Base-by-base conservation (phyloP, 2,888 invertebrate genomes). In the Drosophila seclusa region DNA sequence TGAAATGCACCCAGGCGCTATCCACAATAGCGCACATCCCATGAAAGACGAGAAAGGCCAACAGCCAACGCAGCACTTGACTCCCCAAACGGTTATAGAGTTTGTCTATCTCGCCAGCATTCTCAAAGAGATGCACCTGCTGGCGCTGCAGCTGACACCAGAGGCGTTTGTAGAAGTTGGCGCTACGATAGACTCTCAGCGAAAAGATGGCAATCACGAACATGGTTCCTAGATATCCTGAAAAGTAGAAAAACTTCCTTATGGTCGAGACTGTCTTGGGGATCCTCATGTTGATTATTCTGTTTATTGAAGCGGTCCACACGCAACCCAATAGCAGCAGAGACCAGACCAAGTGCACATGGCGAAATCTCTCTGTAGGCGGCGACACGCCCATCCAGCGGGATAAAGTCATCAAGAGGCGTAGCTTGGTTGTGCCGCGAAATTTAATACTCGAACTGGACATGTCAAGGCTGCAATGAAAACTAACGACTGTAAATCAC, bases 171-270 rank as follows among this genome's bases (percentile, higher is more conserved):
- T 54, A 70, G 55, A 74, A 78, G 2, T 24, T 21, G 10, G n/a
- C 49, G 49, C 24, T 34, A 32, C 69, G 66, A 48, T 66, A 78
- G 4, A 77, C 48, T 2, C 61, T 27, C 2, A 78, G 50, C 11
- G 76, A 72, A 38, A 78, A 87, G 4, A 27, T 32, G 1, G 27
- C 62, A 31, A 61, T 69, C 0, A 73, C 29, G 2, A 78, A 7
- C 73, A 87, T 82, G n/a, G 80, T 85, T 7, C 59, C 68, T 0
- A 78, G 87, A 29, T 80, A 80, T 36, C 72, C 87, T 27, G 68
- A n/a, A 7, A 74, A 48, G n/a, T 77, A 85, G 1, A 85, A 65
- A 1, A 83, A 18, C 66, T 73, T 83, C 36, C 85, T 81, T 7
- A 85, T 79, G 52, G 75, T 67, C n/a, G 74, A 16, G 10, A 76